A percentile compares a stretch with the other conserved stretches of the same genome.
These are phyloP conservation scores for Homalodisca vitripennis DNA, from an alignment of 1,140 invertebrate species.

Conservation along the genomic window DNA sequence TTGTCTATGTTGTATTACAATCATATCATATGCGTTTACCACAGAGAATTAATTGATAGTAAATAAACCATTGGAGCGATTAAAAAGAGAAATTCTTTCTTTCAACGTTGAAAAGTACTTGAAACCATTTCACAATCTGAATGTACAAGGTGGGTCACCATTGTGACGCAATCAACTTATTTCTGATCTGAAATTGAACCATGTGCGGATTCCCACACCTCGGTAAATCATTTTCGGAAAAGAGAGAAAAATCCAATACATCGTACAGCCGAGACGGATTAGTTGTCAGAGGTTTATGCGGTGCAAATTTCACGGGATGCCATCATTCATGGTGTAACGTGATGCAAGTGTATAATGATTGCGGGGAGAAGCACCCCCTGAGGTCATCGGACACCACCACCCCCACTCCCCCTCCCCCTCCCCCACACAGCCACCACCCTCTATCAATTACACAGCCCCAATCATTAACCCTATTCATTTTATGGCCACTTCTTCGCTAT, in stretches of 20 bases:
- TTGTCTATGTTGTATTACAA: no score
- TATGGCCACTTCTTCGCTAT: constrained; percentile 16
- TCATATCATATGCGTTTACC: no score
- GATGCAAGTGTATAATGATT: constrained; percentile 23
- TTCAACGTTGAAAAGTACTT: no score
- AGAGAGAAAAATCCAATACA: constrained; percentile 15
- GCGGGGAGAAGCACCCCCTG: constrained; percentile 17
- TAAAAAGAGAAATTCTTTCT: no score
- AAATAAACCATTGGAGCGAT: no score
- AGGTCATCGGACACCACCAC: constrained; percentile 20
- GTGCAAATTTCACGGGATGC: constrained; percentile 24
- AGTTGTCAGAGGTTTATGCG: constrained; percentile 26
- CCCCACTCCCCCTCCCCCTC: constrained; percentile 5
- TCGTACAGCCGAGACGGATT: background rate
- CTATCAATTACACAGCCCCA: constrained; percentile 20
- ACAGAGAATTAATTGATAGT: no score
- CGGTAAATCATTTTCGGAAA: constrained; percentile 20
- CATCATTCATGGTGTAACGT: constrained; percentile 11
- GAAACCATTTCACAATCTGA: no score
- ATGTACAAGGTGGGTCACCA: no score
- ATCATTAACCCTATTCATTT: constrained; percentile 24
- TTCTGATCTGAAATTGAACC: no score
- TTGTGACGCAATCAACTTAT: no score
- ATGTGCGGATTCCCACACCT: background rate
- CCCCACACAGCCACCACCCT: background rate